phyloP scores from a whole-genome alignment of 2,797 vertebrate species.

The Salmo trutta region DNA sequence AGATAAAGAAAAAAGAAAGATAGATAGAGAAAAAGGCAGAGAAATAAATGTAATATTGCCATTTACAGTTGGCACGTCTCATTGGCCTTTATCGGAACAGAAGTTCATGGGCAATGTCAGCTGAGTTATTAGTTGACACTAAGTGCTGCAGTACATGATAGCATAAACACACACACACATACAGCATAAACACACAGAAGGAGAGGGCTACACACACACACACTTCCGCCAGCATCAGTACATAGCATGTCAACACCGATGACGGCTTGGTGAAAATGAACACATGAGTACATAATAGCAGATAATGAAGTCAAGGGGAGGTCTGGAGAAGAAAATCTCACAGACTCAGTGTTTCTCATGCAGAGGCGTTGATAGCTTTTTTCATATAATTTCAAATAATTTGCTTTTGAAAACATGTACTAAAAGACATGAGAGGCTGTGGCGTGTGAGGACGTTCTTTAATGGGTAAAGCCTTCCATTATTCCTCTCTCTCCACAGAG shows the following conservation, averaged over 20 bases:
- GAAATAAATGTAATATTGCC: slow-evolving; percentile 40
- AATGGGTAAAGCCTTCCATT: neutral
- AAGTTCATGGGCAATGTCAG: slow-evolving; percentile 22
- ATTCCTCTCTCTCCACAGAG: neutral
- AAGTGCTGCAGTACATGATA: slow-evolving; percentile 35
- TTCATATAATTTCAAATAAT: neutral
- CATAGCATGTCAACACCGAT: neutral
- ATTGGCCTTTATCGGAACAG: slow-evolving; percentile 48
- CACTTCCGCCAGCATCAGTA: neutral
- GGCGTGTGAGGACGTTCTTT: neutral
- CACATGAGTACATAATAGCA: neutral
- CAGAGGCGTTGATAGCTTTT: neutral
- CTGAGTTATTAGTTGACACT: slow-evolving; percentile 29
- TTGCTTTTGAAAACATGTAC: neutral
- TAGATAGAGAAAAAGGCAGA: neutral
- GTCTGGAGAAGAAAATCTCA: neutral
- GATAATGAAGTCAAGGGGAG: neutral
- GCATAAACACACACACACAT: slow-evolving; percentile 18
- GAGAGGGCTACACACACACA: slow-evolving; percentile 12
- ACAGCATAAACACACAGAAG: slow-evolving; percentile 34
- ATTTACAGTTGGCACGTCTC: slow-evolving; percentile 32
- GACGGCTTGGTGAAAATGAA: neutral
- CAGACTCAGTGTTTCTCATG: neutral
- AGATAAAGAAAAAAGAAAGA: neutral
- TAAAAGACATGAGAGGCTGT: neutral